Evolutionary conservation across 23 tunicate genomes (phyloP), one percentile per base, ranked within the genome.

Genomic region (Styela clava): DNA sequence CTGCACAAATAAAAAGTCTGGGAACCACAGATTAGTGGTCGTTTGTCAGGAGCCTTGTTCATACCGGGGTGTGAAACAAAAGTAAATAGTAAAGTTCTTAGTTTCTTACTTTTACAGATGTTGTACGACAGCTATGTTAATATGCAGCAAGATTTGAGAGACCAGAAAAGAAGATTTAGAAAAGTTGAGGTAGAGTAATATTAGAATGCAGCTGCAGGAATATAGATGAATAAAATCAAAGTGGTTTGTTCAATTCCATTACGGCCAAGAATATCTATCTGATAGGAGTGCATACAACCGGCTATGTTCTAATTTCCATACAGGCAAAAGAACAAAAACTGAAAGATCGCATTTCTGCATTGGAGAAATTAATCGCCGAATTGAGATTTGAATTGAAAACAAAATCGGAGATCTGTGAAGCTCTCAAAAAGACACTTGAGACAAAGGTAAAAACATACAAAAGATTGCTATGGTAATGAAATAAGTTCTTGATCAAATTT

Each of bases 281-380:
- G n/a, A n/a, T n/a, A n/a, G n/a, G n/a, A n/a, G n/a, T n/a, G n/a
- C n/a, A n/a, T n/a, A n/a, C n/a, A n/a, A n/a, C n/a, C n/a, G n/a
- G n/a, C n/a, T n/a, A n/a, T n/a, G n/a, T n/a, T n/a, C n/a, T n/a
- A n/a, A n/a, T n/a, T n/a, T n/a, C n/a, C n/a, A 27, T 27, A 3
- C 35, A 91, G 97, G 90, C 71, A 62, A 82, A 72, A 69, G 90
- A 91, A 82, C 74, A 33, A 33, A 91, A 91, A 61, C 67, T 91
- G 51, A 61, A 64, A 33, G 97, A 85, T 56, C 86, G 82, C 22
- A 91, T 91, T 9, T n/a, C 83, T 28, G 81, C 83, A 5, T 62
- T 91, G 63, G 84, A 91, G 44, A 91, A 91, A 62, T 33, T 85
- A 30, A 86, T 91, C 7, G 79, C 86, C 19, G 87, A 91, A 63